Base-by-base conservation (phyloP, 2,113 vertebrate species). In the Coreoperca whiteheadi region DNA sequence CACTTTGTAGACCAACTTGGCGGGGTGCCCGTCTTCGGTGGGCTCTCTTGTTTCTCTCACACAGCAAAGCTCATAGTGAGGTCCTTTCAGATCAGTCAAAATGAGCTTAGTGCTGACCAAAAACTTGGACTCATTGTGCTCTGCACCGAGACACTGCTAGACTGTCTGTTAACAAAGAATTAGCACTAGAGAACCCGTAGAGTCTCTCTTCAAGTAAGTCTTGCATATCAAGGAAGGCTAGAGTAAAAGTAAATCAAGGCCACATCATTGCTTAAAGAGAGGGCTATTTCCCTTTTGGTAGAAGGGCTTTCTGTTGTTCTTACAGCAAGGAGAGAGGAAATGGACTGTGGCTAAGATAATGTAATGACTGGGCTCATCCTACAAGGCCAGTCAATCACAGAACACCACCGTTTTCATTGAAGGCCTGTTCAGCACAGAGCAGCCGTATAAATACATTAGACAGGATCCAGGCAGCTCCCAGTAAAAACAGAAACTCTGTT, bases 401-500 rank as follows among this genome's bases (percentile, higher is more conserved):
- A 83, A 76, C 73, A 76, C 77, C 71, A 71, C 48, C 87, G 89
- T 89, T 94, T 93, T 88, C 82, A 82, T 83, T 86, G 79, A 89
- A 89, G 87, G 81, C 46, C 80, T 60, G 64, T 56, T 90, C 88
- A 92, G 93, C 89, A 66, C 72, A 56, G 46, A 92, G 72, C 94
- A 94, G 94, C 94, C 96, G 94, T 94, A 79, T 79, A 95, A 95
- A 95, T 93, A 96, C 71, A 90, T 92, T 90, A 91, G 82, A 84
- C 60, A 83, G 68, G 78, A 86, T 87, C 66, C 68, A 64, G 80
- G 81, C 64, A 67, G 84, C 84, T 86, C 74, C 43, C 64, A 86
- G 85, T 78, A 82, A 94, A 95, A 95, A 93, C 87, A 92, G 60
- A 89, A 82, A 86, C 74, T 57, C 46, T 64, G 71, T 76, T 88